Conservation (phyloP, 2,113 vertebrate genomes). For the Spea bombifrons region DNA sequence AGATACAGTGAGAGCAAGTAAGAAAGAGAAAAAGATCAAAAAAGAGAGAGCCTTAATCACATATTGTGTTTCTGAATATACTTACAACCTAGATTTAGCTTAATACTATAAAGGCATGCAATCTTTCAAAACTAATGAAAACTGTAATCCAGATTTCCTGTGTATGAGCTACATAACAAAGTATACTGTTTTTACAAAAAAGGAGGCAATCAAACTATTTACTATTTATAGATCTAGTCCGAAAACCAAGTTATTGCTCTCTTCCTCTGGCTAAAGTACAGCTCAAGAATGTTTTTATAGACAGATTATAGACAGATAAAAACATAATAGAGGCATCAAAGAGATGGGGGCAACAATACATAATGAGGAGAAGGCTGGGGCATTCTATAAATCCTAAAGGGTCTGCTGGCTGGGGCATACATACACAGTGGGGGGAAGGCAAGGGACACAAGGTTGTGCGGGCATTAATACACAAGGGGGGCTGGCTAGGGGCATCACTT, state of each 20-base stretch:
- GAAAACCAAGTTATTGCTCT: constrained; percentile 4
- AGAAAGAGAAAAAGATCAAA: not conserved
- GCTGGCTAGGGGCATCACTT: too few relatives aligned
- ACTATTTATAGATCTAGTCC: constrained; percentile 56
- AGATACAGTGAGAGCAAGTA: not conserved
- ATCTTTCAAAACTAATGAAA: constrained; percentile 68
- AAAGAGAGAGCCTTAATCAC: constrained; percentile 34
- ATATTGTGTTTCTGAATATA: constrained; percentile 71
- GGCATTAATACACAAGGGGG: too few relatives aligned
- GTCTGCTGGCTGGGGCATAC: too few relatives aligned
- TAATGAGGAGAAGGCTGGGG: too few relatives aligned
- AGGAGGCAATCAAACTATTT: constrained; percentile 69
- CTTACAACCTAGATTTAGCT: constrained; percentile 65
- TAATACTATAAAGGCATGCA: constrained; percentile 73
- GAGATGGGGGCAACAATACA: too few relatives aligned
- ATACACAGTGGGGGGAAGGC: too few relatives aligned
- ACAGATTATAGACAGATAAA: too few relatives aligned
- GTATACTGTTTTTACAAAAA: constrained; percentile 56
- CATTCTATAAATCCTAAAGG: too few relatives aligned
- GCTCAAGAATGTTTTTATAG: constrained; percentile 5
- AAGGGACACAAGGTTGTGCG: too few relatives aligned
- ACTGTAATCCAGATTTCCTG: constrained; percentile 74
- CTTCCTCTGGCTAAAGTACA: not conserved
- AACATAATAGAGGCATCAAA: too few relatives aligned
- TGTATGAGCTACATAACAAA: constrained; percentile 72